phyloP scores from a whole-genome alignment of 2,888 invertebrate species.

The Cephus nigrinus region DNA sequence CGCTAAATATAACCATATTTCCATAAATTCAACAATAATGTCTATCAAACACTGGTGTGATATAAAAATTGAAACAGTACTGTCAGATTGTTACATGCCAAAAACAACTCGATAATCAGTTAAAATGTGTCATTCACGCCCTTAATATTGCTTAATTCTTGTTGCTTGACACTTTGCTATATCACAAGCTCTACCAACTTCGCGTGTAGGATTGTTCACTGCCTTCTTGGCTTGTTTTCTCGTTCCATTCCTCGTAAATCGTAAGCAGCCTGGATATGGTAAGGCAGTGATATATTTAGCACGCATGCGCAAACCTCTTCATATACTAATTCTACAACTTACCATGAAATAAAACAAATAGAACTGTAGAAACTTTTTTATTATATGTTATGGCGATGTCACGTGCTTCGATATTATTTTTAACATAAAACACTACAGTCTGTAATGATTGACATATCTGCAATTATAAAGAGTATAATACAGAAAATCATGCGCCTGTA shows the following conservation, averaged over 20 bases:
- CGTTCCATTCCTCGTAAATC: neutral
- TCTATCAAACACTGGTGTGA: neutral
- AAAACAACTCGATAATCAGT: neutral
- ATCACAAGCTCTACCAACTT: neutral
- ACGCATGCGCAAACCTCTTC: too few species aligned
- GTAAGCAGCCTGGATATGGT: neutral
- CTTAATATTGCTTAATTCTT: neutral
- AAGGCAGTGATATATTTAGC: too few species aligned
- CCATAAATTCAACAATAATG: constrained; percentile 2
- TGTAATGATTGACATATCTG: neutral
- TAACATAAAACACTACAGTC: neutral
- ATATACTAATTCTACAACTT: too few species aligned
- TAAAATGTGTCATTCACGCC: neutral
- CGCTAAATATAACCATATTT: constrained; percentile 61
- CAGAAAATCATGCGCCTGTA: neutral
- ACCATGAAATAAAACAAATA: too few species aligned
- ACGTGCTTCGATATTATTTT: neutral
- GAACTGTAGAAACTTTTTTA: too few species aligned
- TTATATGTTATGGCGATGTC: too few species aligned
- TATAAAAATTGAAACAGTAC: neutral
- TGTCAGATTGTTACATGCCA: neutral
- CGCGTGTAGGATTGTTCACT: neutral
- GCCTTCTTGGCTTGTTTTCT: neutral
- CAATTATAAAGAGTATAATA: neutral
- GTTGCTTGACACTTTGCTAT: neutral